Evolutionary conservation across 2,113 vertebrate species (phyloP).

Genomic region (human): GRCh38 chr2:37046001-37046500

Average conservation of each 20-base stretch:
- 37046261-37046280: not conserved
- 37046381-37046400: too few relatives aligned
- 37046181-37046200: not conserved
- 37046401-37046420: too few relatives aligned
- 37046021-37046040: not conserved
- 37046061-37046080: not conserved
- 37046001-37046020: not conserved
- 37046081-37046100: not conserved
- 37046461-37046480: too few relatives aligned
- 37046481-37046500: too few relatives aligned
- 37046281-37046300: not conserved
- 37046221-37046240: not conserved
- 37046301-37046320: not conserved
- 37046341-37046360: not conserved
- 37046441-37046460: too few relatives aligned
- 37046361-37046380: too few relatives aligned
- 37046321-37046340: not conserved
- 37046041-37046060: not conserved
- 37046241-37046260: not conserved
- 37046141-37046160: not conserved
- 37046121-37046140: not conserved
- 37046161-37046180: not conserved
- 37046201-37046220: not conserved
- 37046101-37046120: not conserved
- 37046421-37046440: too few relatives aligned